Conservation (phyloP, 2,797 vertebrate species). For the Cirrhinus molitorella region DNA sequence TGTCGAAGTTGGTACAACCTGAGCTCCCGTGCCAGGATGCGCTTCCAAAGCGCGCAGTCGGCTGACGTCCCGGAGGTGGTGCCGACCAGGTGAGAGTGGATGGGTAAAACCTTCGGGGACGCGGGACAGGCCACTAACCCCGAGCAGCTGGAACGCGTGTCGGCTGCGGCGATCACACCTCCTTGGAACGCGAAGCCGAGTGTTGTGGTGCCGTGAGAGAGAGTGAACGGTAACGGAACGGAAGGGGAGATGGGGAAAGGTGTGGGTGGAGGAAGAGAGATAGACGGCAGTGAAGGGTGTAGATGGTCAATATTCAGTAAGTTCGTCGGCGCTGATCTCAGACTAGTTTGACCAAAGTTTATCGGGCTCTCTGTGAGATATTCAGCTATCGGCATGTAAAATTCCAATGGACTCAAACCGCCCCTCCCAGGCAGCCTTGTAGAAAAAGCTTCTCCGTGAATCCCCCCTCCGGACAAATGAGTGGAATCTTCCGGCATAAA, state of each 20-base stretch:
- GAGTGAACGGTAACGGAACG: conserved; percentile 76
- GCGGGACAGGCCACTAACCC: conserved; percentile 82
- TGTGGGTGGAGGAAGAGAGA: conserved; percentile 46
- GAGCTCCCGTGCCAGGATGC: conserved; percentile 83
- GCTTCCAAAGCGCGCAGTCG: conserved; percentile 85
- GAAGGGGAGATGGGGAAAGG: conserved; percentile 59
- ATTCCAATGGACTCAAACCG: conserved; percentile 64
- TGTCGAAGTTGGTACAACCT: conserved; percentile 84
- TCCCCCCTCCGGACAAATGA: conserved; percentile 51
- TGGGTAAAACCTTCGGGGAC: conserved; percentile 84
- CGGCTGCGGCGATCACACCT: conserved; percentile 85
- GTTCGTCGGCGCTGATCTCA: conserved; percentile 31
- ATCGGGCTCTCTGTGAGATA: conserved; percentile 75
- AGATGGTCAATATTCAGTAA: conserved; percentile 37
- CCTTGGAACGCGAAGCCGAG: conserved; percentile 86
- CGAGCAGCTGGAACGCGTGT: conserved; percentile 87
- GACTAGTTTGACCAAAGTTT: conserved; percentile 73
- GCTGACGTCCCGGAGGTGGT: conserved; percentile 89
- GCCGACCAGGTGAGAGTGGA: conserved; percentile 85
- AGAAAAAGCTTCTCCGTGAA: conserved; percentile 23
- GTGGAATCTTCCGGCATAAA: conserved; percentile 21
- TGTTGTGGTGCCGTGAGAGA: conserved; percentile 89
- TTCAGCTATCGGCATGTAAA: conserved; percentile 73
- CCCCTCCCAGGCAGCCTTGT: conserved; percentile 30
- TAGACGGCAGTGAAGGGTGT: conserved; percentile 16